These are phyloP conservation scores for Aleiodes leptofemur DNA, from an alignment of 2,888 invertebrate genomes.

Conservation along the genomic window DNA sequence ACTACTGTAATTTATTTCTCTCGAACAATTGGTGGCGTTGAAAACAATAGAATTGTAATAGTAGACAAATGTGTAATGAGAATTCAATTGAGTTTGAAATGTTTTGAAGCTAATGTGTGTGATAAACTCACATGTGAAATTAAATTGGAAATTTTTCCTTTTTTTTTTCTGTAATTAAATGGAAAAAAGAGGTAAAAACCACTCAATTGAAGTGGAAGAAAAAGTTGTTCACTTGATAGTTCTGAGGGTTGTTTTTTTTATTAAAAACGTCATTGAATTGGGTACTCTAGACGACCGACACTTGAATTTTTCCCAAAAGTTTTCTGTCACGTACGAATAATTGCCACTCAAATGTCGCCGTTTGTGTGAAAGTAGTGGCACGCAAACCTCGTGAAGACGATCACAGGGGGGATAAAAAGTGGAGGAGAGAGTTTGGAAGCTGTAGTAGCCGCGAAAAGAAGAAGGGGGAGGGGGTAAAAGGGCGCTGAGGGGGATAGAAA, in stretches of 20 bases:
- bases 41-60: background rate
- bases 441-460: background rate
- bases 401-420: background rate
- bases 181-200: no score
- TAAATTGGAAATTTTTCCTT: background rate
- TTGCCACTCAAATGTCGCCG: constrained; percentile 7
- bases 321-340: constrained; percentile 40
- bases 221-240: constrained; percentile 6
- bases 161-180: no score
- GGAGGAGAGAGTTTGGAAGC: background rate
- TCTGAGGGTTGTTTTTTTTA: background rate
- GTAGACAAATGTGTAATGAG: background rate
- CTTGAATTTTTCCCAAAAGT: constrained; percentile 26
- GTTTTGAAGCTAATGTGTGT: no score
- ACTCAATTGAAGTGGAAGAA: no score
- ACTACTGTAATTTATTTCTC: no score
- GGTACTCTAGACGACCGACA: constrained; percentile 8
- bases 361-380: background rate
- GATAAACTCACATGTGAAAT: background rate
- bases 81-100: background rate
- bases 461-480: no score
- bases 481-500: no score
- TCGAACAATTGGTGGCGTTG: no score
- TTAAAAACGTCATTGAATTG: constrained; percentile 8
- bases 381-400: constrained; percentile 21